Evolutionary conservation across 2,113 vertebrate genomes (phyloP), one percentile per base, ranked within the genome.

Genomic region (Callionymus lyra): DNA sequence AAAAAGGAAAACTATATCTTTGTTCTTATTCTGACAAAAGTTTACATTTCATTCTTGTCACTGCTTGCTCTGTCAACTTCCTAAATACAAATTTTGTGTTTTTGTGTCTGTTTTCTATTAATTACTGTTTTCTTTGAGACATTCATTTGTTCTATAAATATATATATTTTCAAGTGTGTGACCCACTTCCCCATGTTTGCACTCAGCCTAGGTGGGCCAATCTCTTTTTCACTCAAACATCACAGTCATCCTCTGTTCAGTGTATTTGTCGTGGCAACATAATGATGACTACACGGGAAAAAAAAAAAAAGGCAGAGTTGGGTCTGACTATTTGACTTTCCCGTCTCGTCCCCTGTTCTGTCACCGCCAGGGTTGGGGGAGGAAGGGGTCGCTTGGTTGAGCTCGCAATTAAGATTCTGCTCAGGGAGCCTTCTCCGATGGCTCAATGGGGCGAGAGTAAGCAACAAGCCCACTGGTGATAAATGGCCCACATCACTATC

Each of bases 401-500:
- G 65, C 39, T 50, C 21, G 47, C 63, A 80, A 76, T 81, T 80
- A 82, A 68, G 70, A 83, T 79, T 82, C 76, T 49, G 63, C 75
- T 81, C 76, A 77, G 63, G 53, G 58, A 56, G 62, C 59, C 64
- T 40, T 41, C 61, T 74, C 46, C 63, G 53, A 76, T 39, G 62
- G 80, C 77, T 84, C 77, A 80, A 76, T 80, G 80, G 76, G 61
- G 56, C 55, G 57, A 60, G 66, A 70, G 77, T 70, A 65, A 81
- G 75, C 71, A 56, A n/a, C n/a, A n/a, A 62, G 48, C 38, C 49
- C 35, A 40, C 19, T 16, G 56, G 76, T 86, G 82, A 84, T 85
- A 72, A 84, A 85, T 84, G 68, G 66, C 70, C 68, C 70, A 44
- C 64, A 68, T 65, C 44, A 17, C 59, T 52, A 55, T 69, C 67